Evolutionary conservation across 2,113 vertebrate genomes (phyloP).

Genomic region (Eulemur macaco): DNA sequence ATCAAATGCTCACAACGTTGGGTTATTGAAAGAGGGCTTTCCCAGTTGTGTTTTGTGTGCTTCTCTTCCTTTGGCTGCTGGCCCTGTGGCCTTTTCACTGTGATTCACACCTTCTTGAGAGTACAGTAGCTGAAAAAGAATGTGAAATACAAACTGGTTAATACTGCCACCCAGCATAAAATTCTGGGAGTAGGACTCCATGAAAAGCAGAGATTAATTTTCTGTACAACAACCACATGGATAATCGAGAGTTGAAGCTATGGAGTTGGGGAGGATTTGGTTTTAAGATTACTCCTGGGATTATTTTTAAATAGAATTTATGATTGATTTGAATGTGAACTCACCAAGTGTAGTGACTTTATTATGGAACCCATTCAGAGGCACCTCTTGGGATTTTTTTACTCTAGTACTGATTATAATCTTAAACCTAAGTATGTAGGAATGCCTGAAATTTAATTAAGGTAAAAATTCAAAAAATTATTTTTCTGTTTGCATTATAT

Average conservation of each 20-base stretch:
- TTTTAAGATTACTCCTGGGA: slow-evolving; percentile 50
- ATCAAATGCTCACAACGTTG: background rate
- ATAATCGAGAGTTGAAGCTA: slow-evolving; percentile 8
- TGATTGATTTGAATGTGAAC: slow-evolving; percentile 29
- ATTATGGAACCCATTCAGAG: slow-evolving; percentile 27
- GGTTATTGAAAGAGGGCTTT: slow-evolving; percentile 3
- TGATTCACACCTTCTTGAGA: background rate
- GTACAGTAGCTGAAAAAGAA: background rate
- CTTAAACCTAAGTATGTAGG: slow-evolving; percentile 30
- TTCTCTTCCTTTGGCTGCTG: background rate
- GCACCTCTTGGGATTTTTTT: slow-evolving; percentile 16
- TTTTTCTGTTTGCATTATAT: slow-evolving; percentile 33
- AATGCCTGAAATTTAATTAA: slow-evolving; percentile 56
- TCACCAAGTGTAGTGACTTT: slow-evolving; percentile 22
- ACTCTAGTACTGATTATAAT: slow-evolving; percentile 19
- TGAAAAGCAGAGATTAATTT: slow-evolving; percentile 63
- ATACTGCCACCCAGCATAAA: background rate
- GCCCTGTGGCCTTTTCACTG: background rate
- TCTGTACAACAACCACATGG: background rate
- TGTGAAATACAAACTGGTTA: background rate
- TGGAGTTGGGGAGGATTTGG: slow-evolving; percentile 28
- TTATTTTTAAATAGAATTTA: slow-evolving; percentile 60
- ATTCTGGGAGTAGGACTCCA: background rate
- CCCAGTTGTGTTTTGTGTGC: background rate
- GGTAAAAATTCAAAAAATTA: background rate